These are phyloP conservation scores for Xyliphius kryptos DNA, from an alignment of 2,113 vertebrate species.

Conservation along the genomic window DNA sequence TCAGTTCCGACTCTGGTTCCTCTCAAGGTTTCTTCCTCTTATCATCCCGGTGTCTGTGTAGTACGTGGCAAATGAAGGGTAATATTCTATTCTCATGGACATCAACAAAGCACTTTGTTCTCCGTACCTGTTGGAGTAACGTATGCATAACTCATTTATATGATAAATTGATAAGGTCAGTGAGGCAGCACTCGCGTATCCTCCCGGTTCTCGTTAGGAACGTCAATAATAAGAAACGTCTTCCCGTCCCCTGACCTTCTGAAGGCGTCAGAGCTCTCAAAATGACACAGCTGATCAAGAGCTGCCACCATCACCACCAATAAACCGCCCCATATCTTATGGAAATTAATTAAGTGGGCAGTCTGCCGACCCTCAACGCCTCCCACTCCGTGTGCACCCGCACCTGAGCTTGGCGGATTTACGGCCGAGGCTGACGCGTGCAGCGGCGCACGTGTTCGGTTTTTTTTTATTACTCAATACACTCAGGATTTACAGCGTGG, in stretches of 20 bases:
- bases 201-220: constrained; percentile 12
- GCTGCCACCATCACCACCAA: neutral
- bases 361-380: constrained; percentile 20
- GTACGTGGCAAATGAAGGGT: no score
- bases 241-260: constrained; percentile 16
- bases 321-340: constrained; percentile 36
- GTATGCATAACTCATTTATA: no score
- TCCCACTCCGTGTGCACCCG: neutral
- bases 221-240: constrained; percentile 19
- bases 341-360: constrained; percentile 40
- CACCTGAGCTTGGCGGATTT: constrained; percentile 46
- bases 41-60: no score
- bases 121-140: no score
- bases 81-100: no score
- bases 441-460: constrained; percentile 1
- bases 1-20: no score
- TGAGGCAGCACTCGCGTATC: neutral
- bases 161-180: neutral
- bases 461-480: constrained; percentile 45
- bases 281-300: neutral
- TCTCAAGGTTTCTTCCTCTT: no score
- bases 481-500: constrained; percentile 41
- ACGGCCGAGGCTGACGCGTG: constrained; percentile 31
- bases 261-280: neutral
- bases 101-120: no score